A percentile compares a stretch with the other conserved stretches of the same genome.
phyloP scores from a whole-genome alignment of 2,113 vertebrate genomes.

The Sakesphorus luctuosus region DNA sequence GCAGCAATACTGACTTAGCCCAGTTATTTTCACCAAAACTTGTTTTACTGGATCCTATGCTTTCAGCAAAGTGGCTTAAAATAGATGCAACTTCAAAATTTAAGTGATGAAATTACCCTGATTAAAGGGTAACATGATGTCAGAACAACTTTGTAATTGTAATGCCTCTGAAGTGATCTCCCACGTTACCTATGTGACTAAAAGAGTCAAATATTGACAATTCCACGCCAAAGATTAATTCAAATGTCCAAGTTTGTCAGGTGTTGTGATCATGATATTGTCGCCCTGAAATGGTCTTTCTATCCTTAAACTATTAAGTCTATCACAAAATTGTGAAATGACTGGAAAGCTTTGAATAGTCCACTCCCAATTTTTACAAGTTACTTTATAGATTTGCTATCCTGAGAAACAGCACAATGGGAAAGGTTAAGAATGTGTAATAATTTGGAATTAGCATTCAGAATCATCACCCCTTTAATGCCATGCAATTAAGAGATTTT shows the following conservation, averaged over 20 bases:
- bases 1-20: neutral
- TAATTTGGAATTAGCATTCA: neutral
- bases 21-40: neutral
- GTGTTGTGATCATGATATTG: neutral
- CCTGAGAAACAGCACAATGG: neutral
- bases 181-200: neutral
- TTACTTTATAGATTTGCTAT: neutral
- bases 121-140: neutral
- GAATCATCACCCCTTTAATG: neutral
- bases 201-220: neutral
- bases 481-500: neutral
- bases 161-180: neutral
- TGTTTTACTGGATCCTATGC: neutral
- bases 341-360: neutral
- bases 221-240: neutral
- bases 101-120: neutral
- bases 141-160: neutral
- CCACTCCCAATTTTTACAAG: neutral
- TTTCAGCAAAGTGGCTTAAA: neutral
- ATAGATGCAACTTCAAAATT: neutral
- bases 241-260: neutral
- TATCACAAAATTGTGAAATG: neutral
- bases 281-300: neutral
- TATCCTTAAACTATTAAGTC: neutral
- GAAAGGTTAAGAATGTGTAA: neutral